phyloP scores from a whole-genome alignment of 92 coral and sea anemone species.

The Blastomussa wellsi region DNA sequence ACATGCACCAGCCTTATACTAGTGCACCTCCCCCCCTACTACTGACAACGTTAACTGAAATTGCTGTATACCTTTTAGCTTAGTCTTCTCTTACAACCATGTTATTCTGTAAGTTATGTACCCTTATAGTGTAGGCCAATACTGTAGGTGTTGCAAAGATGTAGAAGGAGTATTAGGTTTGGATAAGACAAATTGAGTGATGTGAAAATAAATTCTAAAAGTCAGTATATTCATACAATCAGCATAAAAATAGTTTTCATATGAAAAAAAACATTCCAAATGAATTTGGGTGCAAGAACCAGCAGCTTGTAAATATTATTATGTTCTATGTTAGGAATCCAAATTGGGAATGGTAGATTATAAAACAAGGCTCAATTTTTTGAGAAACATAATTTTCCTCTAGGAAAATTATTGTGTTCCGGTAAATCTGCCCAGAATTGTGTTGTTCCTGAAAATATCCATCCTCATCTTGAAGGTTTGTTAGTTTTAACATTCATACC shows the following conservation, averaged over 20 bases:
- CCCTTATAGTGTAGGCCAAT: not conserved
- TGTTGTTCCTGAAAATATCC: no score
- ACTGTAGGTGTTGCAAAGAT: not conserved
- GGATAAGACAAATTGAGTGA: not conserved
- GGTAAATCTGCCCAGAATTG: no score
- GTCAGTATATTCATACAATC: not conserved
- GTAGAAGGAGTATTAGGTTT: not conserved
- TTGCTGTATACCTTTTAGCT: not conserved
- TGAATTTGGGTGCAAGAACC: slow-evolving; percentile 1
- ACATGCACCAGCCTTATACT: no score
- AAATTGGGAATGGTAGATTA: not conserved
- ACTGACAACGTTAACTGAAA: no score
- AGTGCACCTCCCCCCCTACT: no score
- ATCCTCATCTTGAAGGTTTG: no score
- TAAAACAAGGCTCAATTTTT: not conserved
- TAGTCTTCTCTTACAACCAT: not conserved
- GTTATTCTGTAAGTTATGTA: not conserved
- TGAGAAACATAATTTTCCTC: not conserved
- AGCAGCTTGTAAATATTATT: not conserved
- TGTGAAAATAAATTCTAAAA: not conserved
- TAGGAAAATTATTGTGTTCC: not conserved
- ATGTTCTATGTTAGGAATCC: not conserved
- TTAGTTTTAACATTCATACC: no score
- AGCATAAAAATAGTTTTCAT: not conserved
- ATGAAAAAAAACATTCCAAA: not conserved